Percentiles rank a stretch among this genome's conserved stretches.
Evolutionary conservation across 2,113 vertebrate species (phyloP).

Genomic region (Ceyx margarethae): DNA sequence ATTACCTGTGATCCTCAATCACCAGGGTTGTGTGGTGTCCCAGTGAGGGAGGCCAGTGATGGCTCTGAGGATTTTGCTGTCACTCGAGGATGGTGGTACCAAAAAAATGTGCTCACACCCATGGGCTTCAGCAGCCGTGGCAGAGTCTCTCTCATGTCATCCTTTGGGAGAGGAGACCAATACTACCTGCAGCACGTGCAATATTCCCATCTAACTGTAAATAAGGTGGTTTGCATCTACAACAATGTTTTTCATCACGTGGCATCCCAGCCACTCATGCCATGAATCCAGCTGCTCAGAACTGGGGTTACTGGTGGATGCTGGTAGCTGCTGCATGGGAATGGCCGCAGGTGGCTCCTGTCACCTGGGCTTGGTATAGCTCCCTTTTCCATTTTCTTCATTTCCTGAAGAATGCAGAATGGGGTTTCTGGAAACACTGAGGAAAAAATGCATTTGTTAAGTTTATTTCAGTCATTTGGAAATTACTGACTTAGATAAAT

Average conservation of each 20-base stretch:
- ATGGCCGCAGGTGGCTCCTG: background rate
- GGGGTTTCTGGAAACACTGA: background rate
- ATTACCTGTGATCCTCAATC: background rate
- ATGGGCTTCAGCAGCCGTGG: background rate
- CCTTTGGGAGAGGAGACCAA: background rate
- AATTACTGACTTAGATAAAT: background rate
- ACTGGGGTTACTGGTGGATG: background rate
- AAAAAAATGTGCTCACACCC: background rate
- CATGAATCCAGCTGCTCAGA: background rate
- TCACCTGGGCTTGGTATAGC: background rate
- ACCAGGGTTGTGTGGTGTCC: fast-evolving
- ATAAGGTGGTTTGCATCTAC: background rate
- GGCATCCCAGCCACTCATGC: background rate
- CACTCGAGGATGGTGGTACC: background rate
- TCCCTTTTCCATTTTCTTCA: background rate
- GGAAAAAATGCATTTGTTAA: background rate
- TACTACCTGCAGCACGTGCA: background rate
- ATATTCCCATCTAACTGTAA: background rate
- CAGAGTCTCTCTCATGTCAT: background rate
- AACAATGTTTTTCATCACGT: fast-evolving
- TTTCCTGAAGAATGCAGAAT: background rate
- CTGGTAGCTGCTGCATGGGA: background rate
- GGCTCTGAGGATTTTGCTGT: background rate
- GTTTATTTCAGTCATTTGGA: background rate
- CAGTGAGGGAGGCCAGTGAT: background rate